Evolutionary conservation across 2,888 invertebrate species (phyloP).

Genomic region (Drosophila melanocephala): DNA sequence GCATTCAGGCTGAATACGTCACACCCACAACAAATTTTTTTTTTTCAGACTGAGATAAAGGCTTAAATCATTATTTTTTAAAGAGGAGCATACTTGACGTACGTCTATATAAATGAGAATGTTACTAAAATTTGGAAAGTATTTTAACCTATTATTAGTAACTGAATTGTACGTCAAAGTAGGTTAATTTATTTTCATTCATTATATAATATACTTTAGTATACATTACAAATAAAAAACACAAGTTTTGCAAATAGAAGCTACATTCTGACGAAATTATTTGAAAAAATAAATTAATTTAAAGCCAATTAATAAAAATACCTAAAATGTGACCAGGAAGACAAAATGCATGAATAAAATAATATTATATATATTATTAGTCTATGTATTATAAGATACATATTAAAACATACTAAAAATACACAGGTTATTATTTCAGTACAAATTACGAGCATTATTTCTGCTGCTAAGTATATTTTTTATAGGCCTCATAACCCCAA

Average conservation of each 20-base stretch:
- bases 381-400: too few relatives aligned
- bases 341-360: background rate
- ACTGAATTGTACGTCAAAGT: background rate
- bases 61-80: background rate
- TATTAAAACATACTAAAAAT: background rate
- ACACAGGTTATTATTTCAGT: background rate
- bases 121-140: background rate
- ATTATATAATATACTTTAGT: background rate
- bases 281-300: background rate
- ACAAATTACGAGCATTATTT: background rate
- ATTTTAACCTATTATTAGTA: background rate
- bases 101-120: background rate
- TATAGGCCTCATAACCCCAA: background rate
- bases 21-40: slow-evolving; percentile 9
- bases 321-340: background rate
- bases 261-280: background rate
- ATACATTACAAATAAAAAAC: background rate
- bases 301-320: background rate
- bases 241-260: background rate
- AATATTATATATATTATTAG: background rate
- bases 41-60: background rate
- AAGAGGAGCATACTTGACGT: background rate
- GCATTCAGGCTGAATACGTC: slow-evolving; percentile 27
- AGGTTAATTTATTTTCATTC: fast-evolving
- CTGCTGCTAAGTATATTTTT: background rate